phyloP scores from a whole-genome alignment of 1,140 invertebrate species.

The Lordiphosa mommai region DNA sequence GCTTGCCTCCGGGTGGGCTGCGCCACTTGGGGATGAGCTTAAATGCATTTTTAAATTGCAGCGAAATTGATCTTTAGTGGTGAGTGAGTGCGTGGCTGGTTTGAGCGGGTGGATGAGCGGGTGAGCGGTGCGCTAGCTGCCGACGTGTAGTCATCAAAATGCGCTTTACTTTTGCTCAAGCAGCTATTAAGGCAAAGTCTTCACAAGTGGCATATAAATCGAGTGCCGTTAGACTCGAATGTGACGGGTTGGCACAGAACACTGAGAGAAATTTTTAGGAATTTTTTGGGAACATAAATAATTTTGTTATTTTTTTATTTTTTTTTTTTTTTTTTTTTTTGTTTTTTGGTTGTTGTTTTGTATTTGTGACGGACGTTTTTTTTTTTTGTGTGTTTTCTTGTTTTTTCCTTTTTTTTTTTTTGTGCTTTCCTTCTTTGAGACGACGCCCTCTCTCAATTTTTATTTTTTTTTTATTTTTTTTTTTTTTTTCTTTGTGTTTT shows the following conservation, averaged over 20 bases:
- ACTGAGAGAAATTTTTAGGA: not conserved
- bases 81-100: slow-evolving; percentile 3
- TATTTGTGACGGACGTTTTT: too few species aligned
- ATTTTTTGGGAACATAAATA: too few species aligned
- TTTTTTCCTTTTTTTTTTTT: too few species aligned
- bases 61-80: slow-evolving; percentile 68
- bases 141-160: slow-evolving; percentile 63
- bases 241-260: too few species aligned
- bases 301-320: too few species aligned
- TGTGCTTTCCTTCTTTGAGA: too few species aligned
- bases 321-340: too few species aligned
- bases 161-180: slow-evolving; percentile 37
- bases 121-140: slow-evolving; percentile 12
- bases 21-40: not conserved
- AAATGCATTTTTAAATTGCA: slow-evolving; percentile 65
- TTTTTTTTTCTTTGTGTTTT: too few species aligned
- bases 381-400: too few species aligned
- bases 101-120: slow-evolving; percentile 1
- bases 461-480: too few species aligned
- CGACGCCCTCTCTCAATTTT: too few species aligned
- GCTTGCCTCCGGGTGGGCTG: slow-evolving; percentile 8
- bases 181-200: slow-evolving; percentile 34
- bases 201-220: slow-evolving; percentile 48
- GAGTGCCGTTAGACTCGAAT: slow-evolving; percentile 8
- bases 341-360: too few species aligned